Evolutionary conservation across 2,888 invertebrate genomes (phyloP), one percentile per base, ranked within the genome.

Genomic region (Dascillus cervinus): DNA sequence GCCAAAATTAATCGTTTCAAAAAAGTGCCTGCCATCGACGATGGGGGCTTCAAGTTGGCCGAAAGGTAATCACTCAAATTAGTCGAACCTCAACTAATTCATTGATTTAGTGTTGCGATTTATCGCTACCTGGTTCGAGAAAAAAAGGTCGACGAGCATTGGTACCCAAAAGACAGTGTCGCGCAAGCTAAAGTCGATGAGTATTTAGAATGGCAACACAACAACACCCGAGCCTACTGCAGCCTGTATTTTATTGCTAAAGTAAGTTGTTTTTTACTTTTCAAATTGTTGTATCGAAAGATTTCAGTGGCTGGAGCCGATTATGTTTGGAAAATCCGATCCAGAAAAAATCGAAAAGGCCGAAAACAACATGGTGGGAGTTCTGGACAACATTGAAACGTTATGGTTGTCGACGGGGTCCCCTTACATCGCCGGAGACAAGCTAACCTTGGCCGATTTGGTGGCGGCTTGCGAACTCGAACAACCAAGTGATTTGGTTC

Each of bases 401-500:
- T 47, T 69, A 4, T 74, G 72, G 66, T 52, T 75, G 29, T 41
- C 67, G 54, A 43, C 70, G 39, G 47, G 65, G 41, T n/a, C n/a
- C n/a, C 55, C 71, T 12, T 76, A 72, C 45, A 65, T 84, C 5
- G 67, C 67, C 1, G 79, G 83, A 0, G 58, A 79, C 46, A 56
- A 66, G n/a, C 63, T 83, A 4, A 75, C 77, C 1, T 75, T 79
- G 2, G 85, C 87, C 1, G 88, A 88, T 60, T 60, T 88, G 31
- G 67, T 84, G 44, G 84, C 81, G 1, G 78, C 78, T 2, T 81
- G 80, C 48, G 87, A 86, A 67, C 58, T 88, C 30, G 84, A 86
- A 59, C 86, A 88, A 59, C 77, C 81, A 19, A 71, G 84, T 83
- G 59, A 68, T 72, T 64, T 22, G 10, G 6, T 8, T 6, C 10